phyloP scores from a whole-genome alignment of 1,140 invertebrate genomes.

The Sinella curviseta region DNA sequence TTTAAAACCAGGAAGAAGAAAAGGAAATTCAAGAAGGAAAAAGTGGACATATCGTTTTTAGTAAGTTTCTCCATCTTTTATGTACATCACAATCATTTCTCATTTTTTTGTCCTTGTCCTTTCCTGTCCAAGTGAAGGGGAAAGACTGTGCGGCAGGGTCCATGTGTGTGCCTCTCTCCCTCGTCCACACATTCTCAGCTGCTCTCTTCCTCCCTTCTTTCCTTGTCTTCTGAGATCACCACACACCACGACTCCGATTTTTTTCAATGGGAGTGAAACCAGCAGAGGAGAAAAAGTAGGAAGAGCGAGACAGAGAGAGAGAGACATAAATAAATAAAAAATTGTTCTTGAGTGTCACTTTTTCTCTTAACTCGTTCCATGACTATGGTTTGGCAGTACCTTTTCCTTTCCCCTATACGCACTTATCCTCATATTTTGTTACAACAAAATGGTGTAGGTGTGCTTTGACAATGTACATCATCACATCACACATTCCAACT shows the following conservation, averaged over 20 bases:
- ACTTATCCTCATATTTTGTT: not conserved
- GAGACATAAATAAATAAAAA: not conserved
- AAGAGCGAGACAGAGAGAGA: not conserved
- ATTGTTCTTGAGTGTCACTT: not conserved
- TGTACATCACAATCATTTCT: slow-evolving; percentile 7
- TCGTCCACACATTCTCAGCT: not conserved
- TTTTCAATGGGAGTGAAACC: not conserved
- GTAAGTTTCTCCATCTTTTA: slow-evolving; percentile 16
- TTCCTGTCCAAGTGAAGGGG: not conserved
- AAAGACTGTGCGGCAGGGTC: not conserved
- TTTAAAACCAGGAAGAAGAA: not conserved
- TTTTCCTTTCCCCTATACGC: not conserved
- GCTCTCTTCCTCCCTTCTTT: not conserved
- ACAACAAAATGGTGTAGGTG: not conserved
- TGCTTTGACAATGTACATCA: not conserved
- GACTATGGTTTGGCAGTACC: not conserved
- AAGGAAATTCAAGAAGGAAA: not conserved
- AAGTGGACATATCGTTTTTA: slow-evolving; percentile 23
- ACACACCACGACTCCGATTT: not conserved
- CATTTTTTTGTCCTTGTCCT: not conserved
- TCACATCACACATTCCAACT: not conserved
- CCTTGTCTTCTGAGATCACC: not conserved
- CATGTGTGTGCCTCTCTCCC: not conserved
- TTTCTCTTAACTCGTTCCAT: too few species aligned
- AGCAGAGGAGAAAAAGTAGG: not conserved